Evolutionary conservation across 1,140 invertebrate genomes (phyloP).

Genomic region (Hydropsyche tenuis): DNA sequence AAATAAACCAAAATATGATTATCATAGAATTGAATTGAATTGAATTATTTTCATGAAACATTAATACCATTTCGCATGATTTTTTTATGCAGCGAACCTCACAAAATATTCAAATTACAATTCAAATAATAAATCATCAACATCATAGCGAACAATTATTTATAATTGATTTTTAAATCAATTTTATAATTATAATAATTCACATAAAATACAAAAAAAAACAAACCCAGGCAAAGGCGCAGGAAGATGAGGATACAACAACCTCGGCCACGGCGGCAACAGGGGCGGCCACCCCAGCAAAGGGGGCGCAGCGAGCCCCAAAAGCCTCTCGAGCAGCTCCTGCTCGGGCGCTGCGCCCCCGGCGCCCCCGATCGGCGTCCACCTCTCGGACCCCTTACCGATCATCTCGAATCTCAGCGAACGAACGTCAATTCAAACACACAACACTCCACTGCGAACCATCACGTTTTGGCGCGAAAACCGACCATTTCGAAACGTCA

Average conservation of each 20-base stretch:
- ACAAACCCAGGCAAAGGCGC: conserved; percentile 46
- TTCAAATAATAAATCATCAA: no score
- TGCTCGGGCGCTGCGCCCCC: conserved; percentile 38
- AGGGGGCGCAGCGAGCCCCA: conserved; percentile 43
- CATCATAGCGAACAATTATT: no score
- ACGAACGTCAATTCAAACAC: background rate
- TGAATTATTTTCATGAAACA: no score
- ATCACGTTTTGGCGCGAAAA: no score
- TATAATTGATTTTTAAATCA: no score
- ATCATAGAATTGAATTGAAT: no score
- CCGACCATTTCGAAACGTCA: background rate
- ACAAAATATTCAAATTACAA: no score
- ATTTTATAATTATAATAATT: no score
- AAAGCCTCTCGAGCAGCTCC: conserved; percentile 43
- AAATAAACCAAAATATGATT: no score
- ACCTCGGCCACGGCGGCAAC: conserved; percentile 46
- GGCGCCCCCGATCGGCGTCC: conserved; percentile 15
- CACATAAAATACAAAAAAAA: background rate
- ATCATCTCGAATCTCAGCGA: conserved; percentile 32
- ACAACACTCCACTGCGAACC: no score
- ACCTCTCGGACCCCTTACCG: conserved; percentile 43
- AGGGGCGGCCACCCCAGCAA: conserved; percentile 46
- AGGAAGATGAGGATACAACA: conserved; percentile 44
- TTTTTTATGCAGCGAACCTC: no score
- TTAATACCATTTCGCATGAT: no score